Conservation (phyloP, 1,140 invertebrate species). For the Micrasema minimum region DNA sequence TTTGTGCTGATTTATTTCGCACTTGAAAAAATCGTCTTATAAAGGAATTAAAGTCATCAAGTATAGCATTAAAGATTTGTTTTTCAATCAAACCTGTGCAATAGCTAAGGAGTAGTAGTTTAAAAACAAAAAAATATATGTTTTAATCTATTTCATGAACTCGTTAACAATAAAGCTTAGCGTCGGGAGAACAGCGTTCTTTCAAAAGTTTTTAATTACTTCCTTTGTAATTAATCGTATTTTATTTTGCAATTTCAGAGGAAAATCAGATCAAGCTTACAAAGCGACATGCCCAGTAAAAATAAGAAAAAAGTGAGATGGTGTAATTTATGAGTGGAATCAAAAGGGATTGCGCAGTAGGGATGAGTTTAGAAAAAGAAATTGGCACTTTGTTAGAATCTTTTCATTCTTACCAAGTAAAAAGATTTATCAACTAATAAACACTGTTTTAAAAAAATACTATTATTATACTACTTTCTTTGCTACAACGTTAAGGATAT, state of each 20-base stretch:
- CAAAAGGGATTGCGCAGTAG: slow-evolving; percentile 35
- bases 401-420: slow-evolving; percentile 16
- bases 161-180: too few relatives aligned
- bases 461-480: too few relatives aligned
- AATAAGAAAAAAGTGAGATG: neutral
- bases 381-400: slow-evolving; percentile 48
- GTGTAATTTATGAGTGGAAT: slow-evolving; percentile 39
- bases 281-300: slow-evolving; percentile 5
- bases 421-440: slow-evolving; percentile 27
- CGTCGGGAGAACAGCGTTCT: neutral
- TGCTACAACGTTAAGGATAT: too few relatives aligned
- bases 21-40: too few relatives aligned
- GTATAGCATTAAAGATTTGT: too few relatives aligned
- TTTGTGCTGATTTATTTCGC: too few relatives aligned
- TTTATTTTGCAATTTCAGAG: slow-evolving; percentile 6
- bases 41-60: too few relatives aligned
- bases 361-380: slow-evolving; percentile 48
- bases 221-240: slow-evolving; percentile 17
- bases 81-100: too few relatives aligned
- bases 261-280: slow-evolving; percentile 14
- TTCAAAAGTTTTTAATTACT: slow-evolving; percentile 24
- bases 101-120: too few relatives aligned
- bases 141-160: too few relatives aligned
- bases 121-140: too few relatives aligned
- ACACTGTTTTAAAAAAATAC: neutral